phyloP scores from a whole-genome alignment of 35 echinoderm and acorn worm species.

The Lytechinus pictus region DNA sequence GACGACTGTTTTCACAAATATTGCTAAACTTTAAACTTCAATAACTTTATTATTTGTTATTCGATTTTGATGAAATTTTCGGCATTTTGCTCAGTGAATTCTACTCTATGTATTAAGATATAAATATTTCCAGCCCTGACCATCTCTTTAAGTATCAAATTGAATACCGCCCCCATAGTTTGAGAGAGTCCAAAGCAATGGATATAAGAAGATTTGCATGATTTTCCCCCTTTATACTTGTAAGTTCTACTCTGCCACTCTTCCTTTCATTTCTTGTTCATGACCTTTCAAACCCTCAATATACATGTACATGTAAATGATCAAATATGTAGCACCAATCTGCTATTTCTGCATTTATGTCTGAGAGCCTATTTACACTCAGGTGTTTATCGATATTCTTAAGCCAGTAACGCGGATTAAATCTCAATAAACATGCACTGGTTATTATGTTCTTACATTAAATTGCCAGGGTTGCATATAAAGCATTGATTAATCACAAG shows the following conservation, averaged over 20 bases:
- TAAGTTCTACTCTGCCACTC: neutral
- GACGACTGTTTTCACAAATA: too few relatives aligned
- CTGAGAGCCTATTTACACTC: neutral
- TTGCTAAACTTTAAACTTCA: too few relatives aligned
- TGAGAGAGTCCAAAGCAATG: neutral
- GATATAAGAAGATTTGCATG: neutral
- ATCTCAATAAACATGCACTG: neutral
- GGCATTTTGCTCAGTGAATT: too few relatives aligned
- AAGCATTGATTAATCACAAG: too few relatives aligned
- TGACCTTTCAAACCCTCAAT: neutral
- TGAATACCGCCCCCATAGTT: too few relatives aligned
- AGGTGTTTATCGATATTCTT: neutral
- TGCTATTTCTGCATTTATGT: neutral
- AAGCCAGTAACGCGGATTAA: neutral
- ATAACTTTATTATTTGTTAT: too few relatives aligned
- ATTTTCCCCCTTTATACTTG: neutral
- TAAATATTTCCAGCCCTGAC: too few relatives aligned
- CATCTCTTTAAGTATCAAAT: too few relatives aligned
- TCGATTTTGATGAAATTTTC: too few relatives aligned
- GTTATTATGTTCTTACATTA: neutral
- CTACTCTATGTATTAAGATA: too few relatives aligned
- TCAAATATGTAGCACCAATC: neutral
- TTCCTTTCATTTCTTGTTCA: neutral
- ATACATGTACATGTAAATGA: too few relatives aligned
- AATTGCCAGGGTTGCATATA: neutral